These are phyloP conservation scores for Meloidogyne floridensis DNA, from an alignment of 1,140 invertebrate species.

Conservation along the genomic window DNA sequence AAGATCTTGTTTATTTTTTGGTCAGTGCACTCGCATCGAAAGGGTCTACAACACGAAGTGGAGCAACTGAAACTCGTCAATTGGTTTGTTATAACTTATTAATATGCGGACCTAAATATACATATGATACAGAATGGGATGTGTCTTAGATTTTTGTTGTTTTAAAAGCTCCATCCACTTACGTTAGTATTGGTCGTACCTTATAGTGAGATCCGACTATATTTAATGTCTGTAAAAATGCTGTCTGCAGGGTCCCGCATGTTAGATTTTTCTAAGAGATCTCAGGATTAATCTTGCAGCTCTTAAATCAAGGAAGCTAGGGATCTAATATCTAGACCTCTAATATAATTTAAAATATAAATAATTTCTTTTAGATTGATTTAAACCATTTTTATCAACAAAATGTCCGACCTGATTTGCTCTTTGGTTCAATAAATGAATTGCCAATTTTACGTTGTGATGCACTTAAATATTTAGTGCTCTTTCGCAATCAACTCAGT, in stretches of 20 bases:
- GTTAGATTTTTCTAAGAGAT: too few relatives aligned
- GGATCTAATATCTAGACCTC: too few relatives aligned
- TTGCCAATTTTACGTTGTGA: slow-evolving; percentile 88
- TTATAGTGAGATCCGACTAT: too few relatives aligned
- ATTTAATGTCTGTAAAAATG: too few relatives aligned
- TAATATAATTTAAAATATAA: not conserved
- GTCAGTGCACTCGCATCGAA: slow-evolving; percentile 89
- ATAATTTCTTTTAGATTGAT: slow-evolving; percentile 41
- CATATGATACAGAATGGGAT: too few relatives aligned
- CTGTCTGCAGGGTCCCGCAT: too few relatives aligned
- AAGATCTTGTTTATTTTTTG: slow-evolving; percentile 92
- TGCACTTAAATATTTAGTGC: slow-evolving; percentile 91
- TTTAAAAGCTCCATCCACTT: not conserved
- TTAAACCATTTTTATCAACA: slow-evolving; percentile 81
- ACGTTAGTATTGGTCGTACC: too few relatives aligned
- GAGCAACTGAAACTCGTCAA: slow-evolving; percentile 46
- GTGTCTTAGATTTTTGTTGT: too few relatives aligned
- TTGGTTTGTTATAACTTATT: slow-evolving; percentile 25
- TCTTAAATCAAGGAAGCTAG: too few relatives aligned
- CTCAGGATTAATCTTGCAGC: too few relatives aligned
- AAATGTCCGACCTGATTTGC: slow-evolving; percentile 83
- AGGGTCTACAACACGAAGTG: slow-evolving; percentile 79
- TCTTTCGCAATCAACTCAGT: slow-evolving; percentile 83
- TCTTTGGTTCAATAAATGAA: slow-evolving; percentile 77
- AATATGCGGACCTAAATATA: too few relatives aligned